These are phyloP conservation scores for Agonopterix subpropinquella DNA, from an alignment of 2,888 invertebrate species.

Conservation along the genomic window DNA sequence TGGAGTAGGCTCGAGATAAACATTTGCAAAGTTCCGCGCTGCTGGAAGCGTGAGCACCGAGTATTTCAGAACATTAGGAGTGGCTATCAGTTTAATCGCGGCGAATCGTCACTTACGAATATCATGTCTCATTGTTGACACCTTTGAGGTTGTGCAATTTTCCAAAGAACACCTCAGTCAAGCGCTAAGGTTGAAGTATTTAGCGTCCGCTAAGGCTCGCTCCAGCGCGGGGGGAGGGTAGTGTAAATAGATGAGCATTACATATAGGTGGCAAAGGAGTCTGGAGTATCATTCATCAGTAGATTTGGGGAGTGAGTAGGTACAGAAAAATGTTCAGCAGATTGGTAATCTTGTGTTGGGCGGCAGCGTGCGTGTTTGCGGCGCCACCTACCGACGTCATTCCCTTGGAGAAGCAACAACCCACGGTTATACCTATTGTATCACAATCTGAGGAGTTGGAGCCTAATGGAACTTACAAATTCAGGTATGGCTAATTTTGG, in stretches of 20 bases:
- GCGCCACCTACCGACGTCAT: conserved; percentile 38
- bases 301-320: conserved; percentile 44
- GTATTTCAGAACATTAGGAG: conserved; percentile 22
- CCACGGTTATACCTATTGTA: conserved; percentile 67
- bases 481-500: conserved; percentile 41
- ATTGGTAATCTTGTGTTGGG: conserved; percentile 35
- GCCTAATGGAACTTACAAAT: conserved; percentile 69
- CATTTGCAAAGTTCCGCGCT: conserved; percentile 12
- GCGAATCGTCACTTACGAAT: conserved; percentile 34
- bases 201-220: conserved; percentile 61
- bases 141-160: conserved; percentile 67
- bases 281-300: conserved; percentile 63
- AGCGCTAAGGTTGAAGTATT: conserved; percentile 72
- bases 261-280: conserved; percentile 63
- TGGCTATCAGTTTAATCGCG: conserved; percentile 34
- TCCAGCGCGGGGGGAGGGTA: conserved; percentile 67
- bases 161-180: conserved; percentile 63
- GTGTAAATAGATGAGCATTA: conserved; percentile 70
- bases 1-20: neutral
- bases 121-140: conserved; percentile 65
- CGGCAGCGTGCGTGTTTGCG: conserved; percentile 30
- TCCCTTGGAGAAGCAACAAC: conserved; percentile 47
- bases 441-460: conserved; percentile 69
- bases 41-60: conserved; percentile 22
- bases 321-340: conserved; percentile 46